Conservation (phyloP, 2,888 invertebrate genomes). For the Vanessa cardui region DNA sequence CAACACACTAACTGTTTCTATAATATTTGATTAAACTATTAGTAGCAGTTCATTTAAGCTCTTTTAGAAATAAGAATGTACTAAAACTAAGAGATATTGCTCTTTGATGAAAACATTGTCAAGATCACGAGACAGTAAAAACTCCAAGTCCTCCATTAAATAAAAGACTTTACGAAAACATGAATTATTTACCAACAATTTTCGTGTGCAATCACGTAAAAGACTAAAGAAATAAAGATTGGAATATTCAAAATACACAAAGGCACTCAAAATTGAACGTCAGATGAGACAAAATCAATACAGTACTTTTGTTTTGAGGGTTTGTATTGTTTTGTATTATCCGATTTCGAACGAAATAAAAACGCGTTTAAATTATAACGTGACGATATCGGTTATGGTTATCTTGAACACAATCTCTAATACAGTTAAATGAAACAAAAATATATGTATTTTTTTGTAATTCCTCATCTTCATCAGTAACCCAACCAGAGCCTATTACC, state of each 20-base stretch:
- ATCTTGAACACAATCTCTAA: too few species aligned
- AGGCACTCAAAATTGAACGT: slow-evolving; percentile 33
- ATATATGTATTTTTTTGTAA: too few species aligned
- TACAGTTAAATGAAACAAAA: too few species aligned
- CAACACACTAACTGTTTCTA: too few species aligned
- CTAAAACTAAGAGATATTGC: not conserved
- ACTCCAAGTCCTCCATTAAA: not conserved
- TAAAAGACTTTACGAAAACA: not conserved
- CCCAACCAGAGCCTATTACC: too few species aligned
- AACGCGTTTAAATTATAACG: slow-evolving; percentile 18
- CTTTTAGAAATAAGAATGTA: too few species aligned
- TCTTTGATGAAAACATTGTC: not conserved
- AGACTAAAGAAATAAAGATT: slow-evolving; percentile 23
- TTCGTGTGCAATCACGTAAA: slow-evolving; percentile 17
- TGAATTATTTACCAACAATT: slow-evolving; percentile 4
- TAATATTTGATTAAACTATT: too few species aligned
- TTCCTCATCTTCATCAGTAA: too few species aligned
- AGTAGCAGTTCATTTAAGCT: too few species aligned
- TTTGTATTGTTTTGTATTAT: slow-evolving; percentile 39
- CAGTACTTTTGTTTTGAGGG: slow-evolving; percentile 43
- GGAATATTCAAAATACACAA: slow-evolving; percentile 29
- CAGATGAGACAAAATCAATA: slow-evolving; percentile 41
- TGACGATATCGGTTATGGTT: not conserved
- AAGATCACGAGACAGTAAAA: not conserved
- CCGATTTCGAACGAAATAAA: slow-evolving; percentile 30